Conservation (phyloP, 2,888 invertebrate species). For the Ectobius pallidus region DNA sequence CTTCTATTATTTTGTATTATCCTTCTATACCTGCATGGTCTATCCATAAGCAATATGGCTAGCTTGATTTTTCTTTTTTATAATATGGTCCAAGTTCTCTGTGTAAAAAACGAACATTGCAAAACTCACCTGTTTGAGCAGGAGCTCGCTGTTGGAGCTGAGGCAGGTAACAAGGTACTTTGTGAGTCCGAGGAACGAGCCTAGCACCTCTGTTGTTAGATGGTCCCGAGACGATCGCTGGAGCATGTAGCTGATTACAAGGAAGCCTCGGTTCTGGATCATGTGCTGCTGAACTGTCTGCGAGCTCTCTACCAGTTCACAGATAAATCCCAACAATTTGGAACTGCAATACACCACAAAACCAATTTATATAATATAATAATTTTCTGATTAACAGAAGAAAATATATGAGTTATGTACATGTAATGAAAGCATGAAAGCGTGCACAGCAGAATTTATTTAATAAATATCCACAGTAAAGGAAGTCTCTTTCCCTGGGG, state of each 20-base stretch:
- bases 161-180: conserved; percentile 93
- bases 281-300: conserved; percentile 99
- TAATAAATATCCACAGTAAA: too few relatives aligned
- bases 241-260: conserved; percentile 96
- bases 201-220: conserved; percentile 90
- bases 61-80: too few relatives aligned
- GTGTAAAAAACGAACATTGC: too few relatives aligned
- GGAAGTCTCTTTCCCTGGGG: too few relatives aligned
- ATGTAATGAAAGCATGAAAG: too few relatives aligned
- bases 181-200: conserved; percentile 88
- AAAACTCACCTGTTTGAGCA: conserved; percentile 83
- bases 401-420: too few relatives aligned
- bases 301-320: conserved; percentile 95
- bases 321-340: conserved; percentile 95
- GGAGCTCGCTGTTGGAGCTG: conserved; percentile 88
- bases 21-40: too few relatives aligned
- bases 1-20: too few relatives aligned
- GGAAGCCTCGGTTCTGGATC: conserved; percentile 97
- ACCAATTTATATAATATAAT: conserved; percentile 28
- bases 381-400: background rate
- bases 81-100: too few relatives aligned
- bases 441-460: too few relatives aligned
- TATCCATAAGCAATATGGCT: too few relatives aligned
- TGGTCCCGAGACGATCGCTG: conserved; percentile 93
- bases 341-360: conserved; percentile 67